A percentile compares a stretch with the other conserved stretches of the same genome.
Conservation (phyloP, 2,797 vertebrate genomes). For the Eurystomus glaucurus region DNA sequence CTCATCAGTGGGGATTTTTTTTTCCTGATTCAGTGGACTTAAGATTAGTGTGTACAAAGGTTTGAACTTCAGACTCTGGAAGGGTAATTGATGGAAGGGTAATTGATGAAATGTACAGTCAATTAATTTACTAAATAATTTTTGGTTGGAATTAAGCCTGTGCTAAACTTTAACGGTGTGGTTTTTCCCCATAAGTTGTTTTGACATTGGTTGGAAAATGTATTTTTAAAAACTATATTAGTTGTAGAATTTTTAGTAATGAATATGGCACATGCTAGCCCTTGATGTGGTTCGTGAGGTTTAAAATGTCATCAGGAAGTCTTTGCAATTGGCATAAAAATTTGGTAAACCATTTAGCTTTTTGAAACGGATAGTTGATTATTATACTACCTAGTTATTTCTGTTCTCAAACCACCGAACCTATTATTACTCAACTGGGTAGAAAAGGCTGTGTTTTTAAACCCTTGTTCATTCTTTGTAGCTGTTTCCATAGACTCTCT, state of each 20-base stretch:
- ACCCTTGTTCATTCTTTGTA: not conserved
- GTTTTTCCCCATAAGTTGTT: not conserved
- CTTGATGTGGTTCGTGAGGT: not conserved
- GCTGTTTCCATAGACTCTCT: not conserved
- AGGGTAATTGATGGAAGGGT: not conserved
- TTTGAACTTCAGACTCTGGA: conserved; percentile 32
- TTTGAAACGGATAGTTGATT: not conserved
- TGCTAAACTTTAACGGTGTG: not conserved
- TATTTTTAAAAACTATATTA: not conserved
- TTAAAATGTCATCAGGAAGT: not conserved
- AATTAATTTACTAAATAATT: not conserved
- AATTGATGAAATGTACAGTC: not conserved
- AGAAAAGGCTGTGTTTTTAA: not conserved
- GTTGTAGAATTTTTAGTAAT: not conserved
- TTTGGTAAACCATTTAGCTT: not conserved
- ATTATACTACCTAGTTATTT: not conserved
- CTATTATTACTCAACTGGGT: not conserved
- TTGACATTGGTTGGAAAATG: not conserved
- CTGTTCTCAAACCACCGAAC: not conserved
- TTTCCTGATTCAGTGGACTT: not conserved
- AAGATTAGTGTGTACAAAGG: not conserved
- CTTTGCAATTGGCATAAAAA: not conserved
- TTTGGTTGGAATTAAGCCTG: not conserved
- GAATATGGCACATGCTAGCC: not conserved
- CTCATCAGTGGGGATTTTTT: not conserved